These are phyloP conservation scores for Drosophila limbata DNA, from an alignment of 2,888 invertebrate genomes.

Conservation along the genomic window DNA sequence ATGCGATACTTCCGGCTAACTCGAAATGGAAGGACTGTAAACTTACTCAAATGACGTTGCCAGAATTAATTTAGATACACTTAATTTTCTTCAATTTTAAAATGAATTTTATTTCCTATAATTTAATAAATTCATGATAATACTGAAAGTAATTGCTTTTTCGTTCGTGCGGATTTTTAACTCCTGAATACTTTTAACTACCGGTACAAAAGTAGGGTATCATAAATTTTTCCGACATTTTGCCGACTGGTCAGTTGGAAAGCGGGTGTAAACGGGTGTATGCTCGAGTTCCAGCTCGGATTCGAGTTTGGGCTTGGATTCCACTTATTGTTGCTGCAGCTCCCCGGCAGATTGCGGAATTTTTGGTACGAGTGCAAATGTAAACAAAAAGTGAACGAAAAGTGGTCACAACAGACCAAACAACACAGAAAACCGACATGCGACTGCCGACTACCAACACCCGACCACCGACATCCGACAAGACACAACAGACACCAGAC, in stretches of 20 bases:
- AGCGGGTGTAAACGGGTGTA: constrained; percentile 37
- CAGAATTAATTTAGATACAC: too few species aligned
- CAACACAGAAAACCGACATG: constrained; percentile 5
- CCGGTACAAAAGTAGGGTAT: constrained; percentile 22
- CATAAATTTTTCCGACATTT: constrained; percentile 32
- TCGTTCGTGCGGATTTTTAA: too few species aligned
- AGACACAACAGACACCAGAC: constrained; percentile 12
- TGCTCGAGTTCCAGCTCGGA: constrained; percentile 8
- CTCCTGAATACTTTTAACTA: neutral
- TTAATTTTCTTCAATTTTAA: too few species aligned
- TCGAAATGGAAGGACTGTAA: too few species aligned
- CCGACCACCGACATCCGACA: constrained; percentile 8
- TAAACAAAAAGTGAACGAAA: constrained; percentile 60
- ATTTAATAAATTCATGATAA: too few species aligned
- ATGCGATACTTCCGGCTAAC: too few species aligned
- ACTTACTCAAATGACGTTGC: too few species aligned
- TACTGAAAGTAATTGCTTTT: too few species aligned
- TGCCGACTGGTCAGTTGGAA: constrained; percentile 22
- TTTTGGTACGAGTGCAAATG: constrained; percentile 38
- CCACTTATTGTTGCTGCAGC: constrained; percentile 24
- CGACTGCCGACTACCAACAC: constrained; percentile 14
- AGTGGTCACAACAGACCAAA: constrained; percentile 35
- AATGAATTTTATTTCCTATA: too few species aligned
- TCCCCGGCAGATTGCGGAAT: constrained; percentile 58
- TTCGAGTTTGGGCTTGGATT: constrained; percentile 27